Base-by-base conservation (phyloP, 2,113 vertebrate genomes). In the Microtus montanus region DNA sequence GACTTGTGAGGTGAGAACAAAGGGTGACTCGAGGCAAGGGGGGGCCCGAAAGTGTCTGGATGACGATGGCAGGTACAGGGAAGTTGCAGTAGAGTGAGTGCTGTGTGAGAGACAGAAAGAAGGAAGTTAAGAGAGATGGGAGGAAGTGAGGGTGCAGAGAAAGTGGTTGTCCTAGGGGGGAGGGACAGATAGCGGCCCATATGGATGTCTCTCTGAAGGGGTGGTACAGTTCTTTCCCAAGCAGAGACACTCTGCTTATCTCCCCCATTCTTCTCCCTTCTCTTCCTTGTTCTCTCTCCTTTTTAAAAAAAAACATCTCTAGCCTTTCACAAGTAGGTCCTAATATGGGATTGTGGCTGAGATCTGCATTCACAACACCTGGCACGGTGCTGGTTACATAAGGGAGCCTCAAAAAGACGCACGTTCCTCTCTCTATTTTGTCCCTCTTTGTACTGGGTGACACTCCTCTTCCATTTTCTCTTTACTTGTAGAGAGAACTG, bases 241-340 rank as follows among this genome's bases (percentile, higher is more conserved):
- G 35, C 10, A 75, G 64, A 93, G 44, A 90, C 64, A 10, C 15
- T 63, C 44, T 14, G 52, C 70, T 93, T 93, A 80, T 13, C 13
- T n/a, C 4, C 13, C 35, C n/a, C 8, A 33, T 68, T 52, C 19
- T 86, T 47, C 30, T 52, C 20, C 6, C 20, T 38, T 38, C 75
- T 38, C 47, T 9, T 47, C 5, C 13, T 2, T 9, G 26, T 75
- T 90, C 83, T 95, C 71, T 71, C 7, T 14, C 13, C 22, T 74
- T 74, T 70, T 20, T 8, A 73, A 49, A 49, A 49, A 47, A 49
- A 41, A 44, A 24, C 20, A 12, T 93, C 33, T 28, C 52, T 84
- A n/a, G 71, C 33, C 94, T 97, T 92, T 89, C 82, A 89, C 80
- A 96, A 78, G 61, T 88, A 30, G 49, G 58, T 44, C 85, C 88